Conservation (phyloP, 2,888 invertebrate genomes). For the Hemaris fuciformis region DNA sequence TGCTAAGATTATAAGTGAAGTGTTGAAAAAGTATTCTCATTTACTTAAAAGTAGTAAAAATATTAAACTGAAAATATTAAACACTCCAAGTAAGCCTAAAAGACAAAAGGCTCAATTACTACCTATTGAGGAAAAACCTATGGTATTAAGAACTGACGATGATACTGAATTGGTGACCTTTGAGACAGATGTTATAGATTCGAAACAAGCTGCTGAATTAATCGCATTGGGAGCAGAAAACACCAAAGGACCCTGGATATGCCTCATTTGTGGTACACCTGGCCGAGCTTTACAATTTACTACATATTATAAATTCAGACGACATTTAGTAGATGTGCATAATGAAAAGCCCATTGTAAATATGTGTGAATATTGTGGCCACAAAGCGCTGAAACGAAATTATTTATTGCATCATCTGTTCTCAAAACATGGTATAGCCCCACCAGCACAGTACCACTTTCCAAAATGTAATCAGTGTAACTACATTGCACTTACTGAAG, state of each 20-base stretch:
- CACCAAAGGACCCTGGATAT: constrained; percentile 89
- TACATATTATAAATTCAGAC: constrained; percentile 89
- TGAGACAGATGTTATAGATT: constrained; percentile 81
- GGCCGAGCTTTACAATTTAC: constrained; percentile 87
- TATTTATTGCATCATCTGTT: constrained; percentile 89
- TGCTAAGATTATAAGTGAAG: constrained; percentile 93
- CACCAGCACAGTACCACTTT: constrained; percentile 86
- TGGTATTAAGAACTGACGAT: constrained; percentile 39
- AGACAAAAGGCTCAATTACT: constrained; percentile 34
- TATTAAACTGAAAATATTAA: constrained; percentile 91
- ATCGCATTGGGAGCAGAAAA: constrained; percentile 83
- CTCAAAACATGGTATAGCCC: constrained; percentile 88
- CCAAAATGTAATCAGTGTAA: constrained; percentile 90
- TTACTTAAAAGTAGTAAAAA: constrained; percentile 93
- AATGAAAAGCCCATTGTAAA: constrained; percentile 88
- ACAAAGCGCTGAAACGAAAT: constrained; percentile 87
- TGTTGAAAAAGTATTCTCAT: constrained; percentile 93
- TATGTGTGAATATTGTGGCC: constrained; percentile 93
- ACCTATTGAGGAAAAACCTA: constrained; percentile 37
- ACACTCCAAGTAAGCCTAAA: constrained; percentile 69
- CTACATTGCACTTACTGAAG: constrained; percentile 88
- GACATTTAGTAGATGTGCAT: constrained; percentile 91
- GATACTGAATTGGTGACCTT: constrained; percentile 51
- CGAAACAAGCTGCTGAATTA: constrained; percentile 82
- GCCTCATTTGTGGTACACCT: constrained; percentile 87